phyloP scores from a whole-genome alignment of 1,140 invertebrate species.

The Eriosoma lanigerum region DNA sequence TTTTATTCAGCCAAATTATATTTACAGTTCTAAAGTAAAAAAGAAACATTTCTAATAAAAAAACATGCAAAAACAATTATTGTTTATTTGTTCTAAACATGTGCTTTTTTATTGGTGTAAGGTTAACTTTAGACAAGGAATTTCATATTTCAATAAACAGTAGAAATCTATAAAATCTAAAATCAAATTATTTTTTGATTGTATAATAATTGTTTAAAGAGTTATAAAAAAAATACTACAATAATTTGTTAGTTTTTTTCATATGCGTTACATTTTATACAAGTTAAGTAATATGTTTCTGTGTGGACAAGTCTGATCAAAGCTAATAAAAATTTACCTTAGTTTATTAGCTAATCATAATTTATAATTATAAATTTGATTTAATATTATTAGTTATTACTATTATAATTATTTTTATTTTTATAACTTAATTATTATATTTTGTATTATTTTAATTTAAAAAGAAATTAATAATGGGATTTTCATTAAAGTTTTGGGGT shows the following conservation, averaged over 20 bases:
- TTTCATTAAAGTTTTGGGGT: not conserved
- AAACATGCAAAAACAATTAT: not conserved
- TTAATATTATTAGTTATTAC: slow-evolving; percentile 29
- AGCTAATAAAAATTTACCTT: slow-evolving; percentile 10
- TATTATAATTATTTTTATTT: slow-evolving; percentile 38
- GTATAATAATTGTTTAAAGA: too few relatives aligned
- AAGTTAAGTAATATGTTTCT: not conserved
- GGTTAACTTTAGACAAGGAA: not conserved
- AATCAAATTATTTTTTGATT: not conserved
- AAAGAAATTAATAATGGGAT: not conserved
- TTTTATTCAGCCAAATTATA: not conserved
- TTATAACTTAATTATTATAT: slow-evolving; percentile 42
- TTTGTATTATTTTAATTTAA: slow-evolving; percentile 25
- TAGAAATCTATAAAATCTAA: slow-evolving; percentile 3
- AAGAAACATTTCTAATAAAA: not conserved
- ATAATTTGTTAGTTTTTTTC: slow-evolving; percentile 1
- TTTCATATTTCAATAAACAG: not conserved
- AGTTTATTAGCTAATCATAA: slow-evolving; percentile 28
- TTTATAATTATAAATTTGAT: slow-evolving; percentile 45
- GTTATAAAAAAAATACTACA: not conserved
- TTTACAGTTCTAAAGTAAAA: not conserved
- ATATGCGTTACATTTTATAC: not conserved
- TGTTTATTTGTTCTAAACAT: not conserved
- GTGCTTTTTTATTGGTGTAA: not conserved
- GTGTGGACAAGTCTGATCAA: slow-evolving; percentile 27